A percentile compares a stretch with the other conserved stretches of the same genome.
Conservation (phyloP, 2,888 invertebrate species). For the Caenorhabditis zanzibari region DNA sequence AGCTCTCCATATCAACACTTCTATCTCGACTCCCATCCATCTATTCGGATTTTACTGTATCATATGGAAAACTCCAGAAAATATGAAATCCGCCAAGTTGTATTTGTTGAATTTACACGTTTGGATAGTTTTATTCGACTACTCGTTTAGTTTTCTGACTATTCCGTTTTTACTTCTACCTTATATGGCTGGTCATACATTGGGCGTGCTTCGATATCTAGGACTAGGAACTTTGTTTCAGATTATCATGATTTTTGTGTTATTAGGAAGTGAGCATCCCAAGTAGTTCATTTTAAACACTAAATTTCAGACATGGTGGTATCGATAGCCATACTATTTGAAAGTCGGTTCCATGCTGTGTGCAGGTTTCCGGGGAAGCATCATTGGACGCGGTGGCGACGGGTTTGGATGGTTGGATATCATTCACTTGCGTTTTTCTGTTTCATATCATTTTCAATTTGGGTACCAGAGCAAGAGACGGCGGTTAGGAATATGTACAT, state of each 20-base stretch:
- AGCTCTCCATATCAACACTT: background rate
- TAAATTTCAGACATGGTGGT: background rate
- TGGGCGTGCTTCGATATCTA: background rate
- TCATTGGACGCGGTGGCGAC: constrained; percentile 1
- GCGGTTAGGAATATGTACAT: background rate
- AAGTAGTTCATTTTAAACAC: background rate
- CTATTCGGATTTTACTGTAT: constrained; percentile 36
- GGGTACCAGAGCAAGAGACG: background rate
- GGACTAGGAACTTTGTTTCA: background rate
- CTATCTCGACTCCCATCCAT: constrained; percentile 24
- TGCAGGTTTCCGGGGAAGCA: background rate
- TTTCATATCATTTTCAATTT: background rate
- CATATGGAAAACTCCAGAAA: constrained; percentile 21
- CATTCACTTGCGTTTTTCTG: background rate
- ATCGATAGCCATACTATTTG: background rate
- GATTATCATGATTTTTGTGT: background rate
- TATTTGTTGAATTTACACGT: background rate
- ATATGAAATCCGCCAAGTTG: constrained; percentile 30
- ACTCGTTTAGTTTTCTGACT: background rate
- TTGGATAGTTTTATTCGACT: constrained; percentile 27
- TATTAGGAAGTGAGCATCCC: constrained; percentile 2
- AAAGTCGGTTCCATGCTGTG: background rate
- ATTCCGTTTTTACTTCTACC: constrained; percentile 5
- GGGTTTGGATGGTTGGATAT: background rate
- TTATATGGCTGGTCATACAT: background rate